These are phyloP conservation scores for Genyomyrus donnyi DNA, from an alignment of 2,113 vertebrate genomes.

Conservation along the genomic window DNA sequence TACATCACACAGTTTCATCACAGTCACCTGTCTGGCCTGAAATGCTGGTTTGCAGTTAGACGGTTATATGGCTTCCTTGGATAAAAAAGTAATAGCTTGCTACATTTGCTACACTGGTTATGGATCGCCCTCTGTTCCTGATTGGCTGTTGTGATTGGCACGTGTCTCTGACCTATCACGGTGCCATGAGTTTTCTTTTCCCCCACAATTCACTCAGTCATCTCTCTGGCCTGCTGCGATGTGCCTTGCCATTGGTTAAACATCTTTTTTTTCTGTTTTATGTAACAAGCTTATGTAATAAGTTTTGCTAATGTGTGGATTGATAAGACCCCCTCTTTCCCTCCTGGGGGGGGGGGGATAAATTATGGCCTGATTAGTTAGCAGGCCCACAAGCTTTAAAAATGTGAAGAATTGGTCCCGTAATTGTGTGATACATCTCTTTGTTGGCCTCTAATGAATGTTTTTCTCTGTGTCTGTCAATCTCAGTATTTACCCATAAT, in stretches of 20 bases:
- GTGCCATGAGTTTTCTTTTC: not conserved
- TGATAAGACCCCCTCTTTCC: not conserved
- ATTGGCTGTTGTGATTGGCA: not conserved
- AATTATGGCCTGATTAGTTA: not conserved
- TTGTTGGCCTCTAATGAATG: not conserved
- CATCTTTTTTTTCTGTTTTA: not conserved
- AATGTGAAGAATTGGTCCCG: not conserved
- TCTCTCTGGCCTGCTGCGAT: not conserved
- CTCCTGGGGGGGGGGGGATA: not conserved
- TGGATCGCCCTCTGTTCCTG: not conserved
- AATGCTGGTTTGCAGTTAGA: not conserved
- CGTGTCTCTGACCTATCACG: not conserved
- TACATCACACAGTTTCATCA: not conserved
- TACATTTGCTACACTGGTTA: not conserved
- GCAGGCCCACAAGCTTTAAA: not conserved
- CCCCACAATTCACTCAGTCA: not conserved
- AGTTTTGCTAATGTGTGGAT: not conserved
- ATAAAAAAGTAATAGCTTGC: not conserved
- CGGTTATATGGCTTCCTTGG: not conserved
- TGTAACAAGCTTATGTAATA: constrained; percentile 1
- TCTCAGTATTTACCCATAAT: not conserved
- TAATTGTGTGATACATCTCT: not conserved
- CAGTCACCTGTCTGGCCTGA: not conserved
- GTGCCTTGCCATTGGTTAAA: not conserved
- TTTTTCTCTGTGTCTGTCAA: not conserved